A percentile compares a stretch with the other conserved stretches of the same genome.
phyloP scores from a whole-genome alignment of 1,140 invertebrate genomes.

The Listronotus bonariensis region DNA sequence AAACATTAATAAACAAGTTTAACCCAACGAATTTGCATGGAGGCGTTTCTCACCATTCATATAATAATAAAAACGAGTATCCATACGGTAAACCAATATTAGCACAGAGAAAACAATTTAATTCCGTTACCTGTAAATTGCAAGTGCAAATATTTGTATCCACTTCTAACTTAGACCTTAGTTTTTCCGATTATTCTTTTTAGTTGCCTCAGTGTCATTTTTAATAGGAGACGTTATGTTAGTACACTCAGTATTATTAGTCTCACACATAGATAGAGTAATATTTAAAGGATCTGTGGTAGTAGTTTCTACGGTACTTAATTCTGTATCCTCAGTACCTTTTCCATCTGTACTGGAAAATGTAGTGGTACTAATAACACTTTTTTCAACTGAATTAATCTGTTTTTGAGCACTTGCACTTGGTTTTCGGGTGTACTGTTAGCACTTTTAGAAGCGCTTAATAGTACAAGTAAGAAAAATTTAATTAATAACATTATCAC shows the following conservation, averaged over 20 bases:
- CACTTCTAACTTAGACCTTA: not conserved
- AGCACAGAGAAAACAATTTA: too few relatives aligned
- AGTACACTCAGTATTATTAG: not conserved
- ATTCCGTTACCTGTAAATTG: conserved; percentile 29
- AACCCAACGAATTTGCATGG: too few relatives aligned
- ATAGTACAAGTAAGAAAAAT: not conserved
- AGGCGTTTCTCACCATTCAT: too few relatives aligned
- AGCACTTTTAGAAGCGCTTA: not conserved
- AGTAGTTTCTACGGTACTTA: conserved; percentile 7
- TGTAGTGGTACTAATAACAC: not conserved
- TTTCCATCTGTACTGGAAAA: not conserved
- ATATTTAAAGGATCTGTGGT: not conserved
- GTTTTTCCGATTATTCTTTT: not conserved
- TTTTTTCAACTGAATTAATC: too few relatives aligned
- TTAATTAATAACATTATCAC: too few relatives aligned
- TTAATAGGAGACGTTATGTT: not conserved
- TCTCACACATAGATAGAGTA: not conserved
- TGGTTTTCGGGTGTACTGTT: not conserved
- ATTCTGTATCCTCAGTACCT: not conserved
- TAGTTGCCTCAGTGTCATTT: not conserved
- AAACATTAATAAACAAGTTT: too few relatives aligned
- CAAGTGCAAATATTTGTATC: conserved; percentile 31
- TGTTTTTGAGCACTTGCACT: too few relatives aligned
- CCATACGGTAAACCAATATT: too few relatives aligned
- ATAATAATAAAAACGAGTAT: too few relatives aligned